Base-by-base conservation (phyloP, 2,113 vertebrate genomes). In the Leptodactylus fuscus region DNA sequence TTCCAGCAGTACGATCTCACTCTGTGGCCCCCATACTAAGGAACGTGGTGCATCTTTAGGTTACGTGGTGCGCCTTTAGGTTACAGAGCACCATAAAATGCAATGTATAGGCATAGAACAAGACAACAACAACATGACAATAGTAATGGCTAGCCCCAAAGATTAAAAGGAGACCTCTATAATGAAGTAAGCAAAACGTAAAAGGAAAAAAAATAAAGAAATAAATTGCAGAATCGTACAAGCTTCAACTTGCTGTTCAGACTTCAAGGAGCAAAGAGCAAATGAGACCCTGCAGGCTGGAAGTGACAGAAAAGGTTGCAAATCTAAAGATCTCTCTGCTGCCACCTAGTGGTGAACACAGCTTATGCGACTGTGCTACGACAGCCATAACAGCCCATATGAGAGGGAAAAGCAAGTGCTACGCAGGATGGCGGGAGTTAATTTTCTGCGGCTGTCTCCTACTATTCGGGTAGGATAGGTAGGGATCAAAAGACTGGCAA, bases 361-460 rank as follows among this genome's bases (percentile, higher is more conserved):
- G 29, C 6, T 3, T 20, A 60, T 24, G 24, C 6, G 10, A 48
- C n/a, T 48, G 18, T n/a, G 41, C 82, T 76, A 62, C 36, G 41
- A 77, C 27, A 34, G 15, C 75, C 75, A 79, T 70, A 85, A 62
- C 76, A 80, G 70, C 76, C 75, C 58, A 34, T 13, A n/a, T 46
- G 29, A 53, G 13, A 20, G 11, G 36, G n/a, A 24, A 10, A 62
- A 69, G 81, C 55, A 18, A 77, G 48, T 38, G 53, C 55, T 11
- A 24, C 44, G 77, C 62, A 55, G 77, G 77, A 73, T 53, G 22
- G 84, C 73, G 46, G 29, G 77, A 32, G 84, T 85, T 85, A 79
- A 69, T 85, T 78, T 70, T 85, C 84, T 85, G 77, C 60, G 55
- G 77, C 83, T 79, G 58, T 85, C 84, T 62, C 41, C 55, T 83